Evolutionary conservation across 2,113 vertebrate genomes (phyloP), one percentile per base, ranked within the genome.

Genomic region (Eublepharis macularius): DNA sequence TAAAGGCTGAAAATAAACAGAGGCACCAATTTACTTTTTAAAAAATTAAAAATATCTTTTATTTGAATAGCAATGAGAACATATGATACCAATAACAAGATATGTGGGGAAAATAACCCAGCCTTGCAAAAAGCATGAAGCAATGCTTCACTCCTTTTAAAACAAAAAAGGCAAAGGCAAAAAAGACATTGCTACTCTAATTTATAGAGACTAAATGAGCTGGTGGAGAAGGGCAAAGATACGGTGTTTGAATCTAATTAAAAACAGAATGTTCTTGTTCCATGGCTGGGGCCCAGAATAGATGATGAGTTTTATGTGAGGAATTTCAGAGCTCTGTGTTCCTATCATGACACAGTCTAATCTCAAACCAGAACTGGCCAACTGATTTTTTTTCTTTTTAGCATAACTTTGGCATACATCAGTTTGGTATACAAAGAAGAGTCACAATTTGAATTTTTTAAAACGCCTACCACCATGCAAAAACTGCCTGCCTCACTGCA

Each of bases 1-100:
- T 47, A 47, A 47, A 47, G 10, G 45, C 45, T 47, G 45, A 47
- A 47, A 47, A 47, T 47, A 47, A 47, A 47, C 45, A 47, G 45
- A 47, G 5, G 10, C 45, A 47, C 45, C 45, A 5, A 47, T 10
- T 6, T 10, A 47, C 45, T 47, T 47, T n/a, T 47, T 47, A 47
- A 47, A 47, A 47, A 47, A 47, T 47, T 47, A 47, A 47, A 47
- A 47, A 47, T 47, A 47, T 10, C 49, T 80, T 79, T 78, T 76
- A 91, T 76, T 72, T 26, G 32, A 82, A 80, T 80, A 57, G 79
- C 84, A 92, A n/a, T 75, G 51, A 89, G 88, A 76, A 92, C 95
- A 96, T 94, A 93, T 96, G 95, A 88, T 91, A 94, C 86, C 90
- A 94, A 94, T 90, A 93, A 91, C 87, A 86, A 72, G 57, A 49